Evolutionary conservation across 2,797 vertebrate genomes (phyloP).

Genomic region (Rhinophrynus dorsalis): DNA sequence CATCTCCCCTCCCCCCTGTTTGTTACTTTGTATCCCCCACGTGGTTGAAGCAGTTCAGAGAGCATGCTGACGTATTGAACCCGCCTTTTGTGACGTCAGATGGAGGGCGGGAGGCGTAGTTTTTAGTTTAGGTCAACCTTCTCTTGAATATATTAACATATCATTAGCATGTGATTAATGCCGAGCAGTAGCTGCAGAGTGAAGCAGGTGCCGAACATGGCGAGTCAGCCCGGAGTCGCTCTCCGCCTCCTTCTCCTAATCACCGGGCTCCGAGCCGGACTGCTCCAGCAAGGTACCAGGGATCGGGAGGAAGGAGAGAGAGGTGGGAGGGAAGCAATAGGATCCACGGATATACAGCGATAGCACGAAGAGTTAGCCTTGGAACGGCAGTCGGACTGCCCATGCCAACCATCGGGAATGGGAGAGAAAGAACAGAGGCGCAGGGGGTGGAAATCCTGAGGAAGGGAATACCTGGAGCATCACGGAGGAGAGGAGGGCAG

Average conservation of each 20-base stretch:
- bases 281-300: slow-evolving; percentile 39
- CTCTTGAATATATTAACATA: slow-evolving; percentile 40
- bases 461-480: neutral
- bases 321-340: neutral
- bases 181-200: slow-evolving; percentile 41
- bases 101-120: neutral
- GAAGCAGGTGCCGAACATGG: slow-evolving; percentile 48
- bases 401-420: no score
- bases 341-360: no score
- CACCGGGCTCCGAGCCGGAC: slow-evolving; percentile 38
- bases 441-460: no score
- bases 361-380: no score
- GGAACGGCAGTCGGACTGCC: no score
- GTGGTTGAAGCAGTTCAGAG: slow-evolving; percentile 30
- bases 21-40: slow-evolving; percentile 29
- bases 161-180: slow-evolving; percentile 48
- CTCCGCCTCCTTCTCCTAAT: slow-evolving; percentile 38
- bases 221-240: slow-evolving; percentile 47
- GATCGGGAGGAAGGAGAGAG: neutral
- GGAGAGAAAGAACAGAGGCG: no score
- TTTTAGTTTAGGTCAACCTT: neutral
- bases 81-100: neutral
- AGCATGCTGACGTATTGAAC: slow-evolving; percentile 15
- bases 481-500: neutral
- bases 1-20: neutral